Conservation (phyloP, 2,888 invertebrate genomes). For the Ophion obscuratus region DNA sequence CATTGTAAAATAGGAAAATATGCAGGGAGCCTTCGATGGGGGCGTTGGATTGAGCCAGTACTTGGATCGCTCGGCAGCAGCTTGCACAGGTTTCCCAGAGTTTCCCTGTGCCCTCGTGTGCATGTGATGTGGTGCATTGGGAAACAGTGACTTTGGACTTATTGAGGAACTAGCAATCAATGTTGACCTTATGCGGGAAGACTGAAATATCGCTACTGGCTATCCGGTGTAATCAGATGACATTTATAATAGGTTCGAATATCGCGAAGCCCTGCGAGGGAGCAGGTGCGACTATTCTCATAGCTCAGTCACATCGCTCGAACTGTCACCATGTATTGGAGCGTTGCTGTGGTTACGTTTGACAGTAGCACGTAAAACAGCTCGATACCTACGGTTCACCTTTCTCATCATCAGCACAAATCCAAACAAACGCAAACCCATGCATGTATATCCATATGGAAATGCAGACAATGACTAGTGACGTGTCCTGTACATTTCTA, state of each 20-base stretch:
- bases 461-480: neutral
- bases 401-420: neutral
- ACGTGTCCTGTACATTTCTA: neutral
- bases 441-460: neutral
- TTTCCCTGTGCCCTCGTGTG: neutral
- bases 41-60: no score
- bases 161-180: neutral
- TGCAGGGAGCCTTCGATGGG: neutral
- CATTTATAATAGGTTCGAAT: neutral
- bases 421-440: neutral
- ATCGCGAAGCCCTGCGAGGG: neutral
- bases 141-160: neutral
- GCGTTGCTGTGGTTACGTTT: constrained; percentile 51
- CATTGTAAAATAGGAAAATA: neutral
- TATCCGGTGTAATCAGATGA: neutral
- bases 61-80: no score
- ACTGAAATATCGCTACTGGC: neutral
- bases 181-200: neutral
- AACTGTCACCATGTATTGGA: constrained; percentile 26
- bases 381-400: neutral
- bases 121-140: neutral
- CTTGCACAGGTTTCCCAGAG: neutral
- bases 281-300: constrained; percentile 55
- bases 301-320: neutral
- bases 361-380: constrained; percentile 34